Evolutionary conservation across 92 coral and sea anemone genomes (phyloP), one percentile per base, ranked within the genome.

Genomic region (Chrysogorgia sp.): DNA sequence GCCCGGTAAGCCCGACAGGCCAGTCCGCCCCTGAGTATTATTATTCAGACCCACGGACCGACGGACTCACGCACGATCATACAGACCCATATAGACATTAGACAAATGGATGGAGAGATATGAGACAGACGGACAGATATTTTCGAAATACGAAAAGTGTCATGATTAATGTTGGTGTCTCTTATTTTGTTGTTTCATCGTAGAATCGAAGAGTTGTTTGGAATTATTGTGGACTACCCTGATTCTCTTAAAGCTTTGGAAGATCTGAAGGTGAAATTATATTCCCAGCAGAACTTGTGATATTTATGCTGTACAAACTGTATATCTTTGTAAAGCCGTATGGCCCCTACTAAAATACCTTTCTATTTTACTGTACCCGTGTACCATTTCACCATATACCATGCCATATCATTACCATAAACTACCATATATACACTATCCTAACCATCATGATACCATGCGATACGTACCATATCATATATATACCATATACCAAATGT

Each of bases 181-280:
- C 4, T 17, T 5, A 23, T 23, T 52, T 31, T 21, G 71, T 34
- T 64, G 21, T 64, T 64, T 35, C 23, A 14, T 57, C 34, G 33
- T 70, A 94, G 98, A 67, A 94, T 94, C 67, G 91, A 90, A 57
- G 97, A 94, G 72, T 69, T 94, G 79, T 94, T 94, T 65, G 85
- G 76, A 43, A 94, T 94, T 28, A 94, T 94, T 64, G 97, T 94
- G 58, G 98, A 94, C 71, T 94, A 89, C 40, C 98, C 98, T 14
- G 98, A 94, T 49, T 94, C 98, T 21, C 91, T 91, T 56, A 96
- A 93, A 57, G 97, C 98, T 22, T 84, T 94, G 60, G 83, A 87
- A 56, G 98, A 94, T 70, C 90, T 94, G 1, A 94, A 94, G 97
- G 98, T 94, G 28, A 40, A 55, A 22, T 1, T 17, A 32, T 48